Evolutionary conservation across 2,113 vertebrate species (phyloP).

Genomic region (Tinamus guttatus): DNA sequence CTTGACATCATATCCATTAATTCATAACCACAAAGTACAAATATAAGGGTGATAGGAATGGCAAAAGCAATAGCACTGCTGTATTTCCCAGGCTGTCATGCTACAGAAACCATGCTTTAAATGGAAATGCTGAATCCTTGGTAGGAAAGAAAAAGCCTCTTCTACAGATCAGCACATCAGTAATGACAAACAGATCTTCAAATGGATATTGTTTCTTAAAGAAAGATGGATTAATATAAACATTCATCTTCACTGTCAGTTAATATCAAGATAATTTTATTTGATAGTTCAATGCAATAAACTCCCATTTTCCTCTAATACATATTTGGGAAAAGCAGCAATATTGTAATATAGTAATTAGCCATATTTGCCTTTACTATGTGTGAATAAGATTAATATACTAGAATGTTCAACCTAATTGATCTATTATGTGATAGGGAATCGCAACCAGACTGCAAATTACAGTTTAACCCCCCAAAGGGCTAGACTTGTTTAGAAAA

Average conservation of each 20-base stretch:
- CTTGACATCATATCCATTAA: background rate
- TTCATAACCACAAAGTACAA: background rate
- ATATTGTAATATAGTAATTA: constrained; percentile 67
- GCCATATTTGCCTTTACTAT: constrained; percentile 65
- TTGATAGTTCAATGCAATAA: constrained; percentile 44
- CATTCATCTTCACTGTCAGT: constrained; percentile 24
- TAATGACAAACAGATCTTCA: constrained; percentile 3
- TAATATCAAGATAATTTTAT: constrained; percentile 50
- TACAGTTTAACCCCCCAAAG: constrained; percentile 75
- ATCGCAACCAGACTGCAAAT: constrained; percentile 73
- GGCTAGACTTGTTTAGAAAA: constrained; percentile 74
- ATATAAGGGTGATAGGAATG: background rate
- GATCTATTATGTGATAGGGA: constrained; percentile 75
- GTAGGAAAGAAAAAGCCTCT: background rate
- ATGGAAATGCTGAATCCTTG: background rate
- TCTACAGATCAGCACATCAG: background rate
- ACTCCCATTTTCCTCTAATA: constrained; percentile 35
- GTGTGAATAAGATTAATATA: constrained; percentile 75
- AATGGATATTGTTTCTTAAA: background rate
- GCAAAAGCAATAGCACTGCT: background rate
- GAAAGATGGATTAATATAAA: constrained; percentile 8
- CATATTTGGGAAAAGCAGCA: constrained; percentile 59
- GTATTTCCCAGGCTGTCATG: background rate
- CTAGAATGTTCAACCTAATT: constrained; percentile 72
- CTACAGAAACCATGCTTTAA: background rate